A percentile compares a stretch with the other conserved stretches of the same genome.
These are phyloP conservation scores for Nannoperca obscura DNA, from an alignment of 2,797 vertebrate species.

Conservation along the genomic window DNA sequence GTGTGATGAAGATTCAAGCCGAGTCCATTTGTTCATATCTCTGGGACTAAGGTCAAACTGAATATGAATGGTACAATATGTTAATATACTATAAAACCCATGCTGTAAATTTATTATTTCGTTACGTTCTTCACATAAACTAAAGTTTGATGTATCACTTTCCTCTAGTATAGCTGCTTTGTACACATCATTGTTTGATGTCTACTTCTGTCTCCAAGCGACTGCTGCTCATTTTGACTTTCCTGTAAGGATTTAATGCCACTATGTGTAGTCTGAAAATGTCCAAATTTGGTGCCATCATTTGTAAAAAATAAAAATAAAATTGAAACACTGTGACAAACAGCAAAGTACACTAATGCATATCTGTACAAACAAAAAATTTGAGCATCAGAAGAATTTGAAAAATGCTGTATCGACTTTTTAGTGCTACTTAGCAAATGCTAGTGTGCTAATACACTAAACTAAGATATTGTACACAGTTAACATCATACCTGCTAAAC, in stretches of 20 bases:
- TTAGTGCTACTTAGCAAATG: neutral
- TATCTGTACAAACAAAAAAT: too few relatives aligned
- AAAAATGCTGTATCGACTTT: neutral
- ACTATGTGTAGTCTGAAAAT: neutral
- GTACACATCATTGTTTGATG: neutral
- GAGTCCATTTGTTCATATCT: conserved; percentile 7
- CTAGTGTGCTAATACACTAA: neutral
- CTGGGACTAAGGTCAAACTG: conserved; percentile 10
- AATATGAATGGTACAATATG: neutral
- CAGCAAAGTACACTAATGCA: neutral
- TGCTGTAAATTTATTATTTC: neutral
- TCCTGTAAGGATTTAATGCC: neutral
- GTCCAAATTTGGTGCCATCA: neutral
- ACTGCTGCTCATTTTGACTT: neutral
- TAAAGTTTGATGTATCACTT: neutral
- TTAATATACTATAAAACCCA: neutral
- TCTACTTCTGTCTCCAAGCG: neutral
- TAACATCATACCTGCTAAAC: neutral
- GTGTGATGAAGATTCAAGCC: conserved; percentile 34
- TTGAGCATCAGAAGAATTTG: neutral
- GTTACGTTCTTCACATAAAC: neutral
- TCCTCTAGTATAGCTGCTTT: neutral
- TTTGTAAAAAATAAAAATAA: neutral
- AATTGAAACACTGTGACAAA: neutral
- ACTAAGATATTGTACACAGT: too few relatives aligned